Base-by-base conservation (phyloP, 2,888 invertebrate species). In the Melinaea marsaeus region DNA sequence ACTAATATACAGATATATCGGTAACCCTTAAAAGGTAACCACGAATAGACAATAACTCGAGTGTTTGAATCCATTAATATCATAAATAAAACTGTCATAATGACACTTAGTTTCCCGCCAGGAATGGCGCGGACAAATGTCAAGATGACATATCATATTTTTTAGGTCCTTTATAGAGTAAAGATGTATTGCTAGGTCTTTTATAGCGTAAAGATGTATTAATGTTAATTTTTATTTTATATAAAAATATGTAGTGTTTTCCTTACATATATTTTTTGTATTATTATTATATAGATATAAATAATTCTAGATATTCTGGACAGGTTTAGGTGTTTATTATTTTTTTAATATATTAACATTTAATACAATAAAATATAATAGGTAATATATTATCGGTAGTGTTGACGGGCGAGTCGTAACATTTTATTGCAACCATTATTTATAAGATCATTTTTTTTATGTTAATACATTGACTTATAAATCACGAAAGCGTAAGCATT, bases 121-220 rank as follows among this genome's bases (percentile, higher is more conserved):
- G 55, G 57, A 64, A 67, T 46, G 57, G 62, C 59, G 67, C 69
- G 64, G 60, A 66, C 65, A 65, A 61, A 66, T 67, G 66, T 69
- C 69, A 71, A 63, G 13, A 62, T 70, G 71, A 69, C 69, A 71
- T 65, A 67, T 70, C 22, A 55, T 55, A 60, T 66, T 69, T 67
- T 70, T 59, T 56, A 61, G 32, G 45, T 13, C 42, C 22, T 48
- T 56, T 60, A 63, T 58, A 59, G 47, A 32, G 55, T 35, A 37
- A 32, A 56, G 45, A 47, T 32, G 58, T 55, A 47, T 5, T 32
- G 22, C 22, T 22, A 59, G 58, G 22, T 58, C 58, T 47, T 46
- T 58, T 55, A 54, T 56, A 22, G 48, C 55, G 22, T 57, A 37
- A 45, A 62, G 54, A 22, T 55, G 42, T 46, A 33, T 32, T 51